Base-by-base conservation (phyloP, 2,888 invertebrate species). In the Palloptera scutellata region DNA sequence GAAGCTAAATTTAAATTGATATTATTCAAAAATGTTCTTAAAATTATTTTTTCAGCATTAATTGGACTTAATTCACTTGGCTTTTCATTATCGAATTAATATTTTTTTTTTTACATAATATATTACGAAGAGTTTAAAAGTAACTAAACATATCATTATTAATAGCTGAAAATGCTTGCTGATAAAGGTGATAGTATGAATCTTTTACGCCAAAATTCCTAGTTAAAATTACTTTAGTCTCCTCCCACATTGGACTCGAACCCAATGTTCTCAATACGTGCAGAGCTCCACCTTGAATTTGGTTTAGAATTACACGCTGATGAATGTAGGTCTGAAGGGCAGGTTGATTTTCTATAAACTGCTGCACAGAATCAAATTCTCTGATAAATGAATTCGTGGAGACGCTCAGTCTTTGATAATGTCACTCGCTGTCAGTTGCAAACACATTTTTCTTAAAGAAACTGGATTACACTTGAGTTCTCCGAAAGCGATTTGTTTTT, bases 281-380 rank as follows among this genome's bases (percentile, higher is more conserved):
- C 45, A 73, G 67, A 15, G 71, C 73, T 64, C 62, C 62, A 62
- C 71, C 75, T 69, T 73, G 74, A 30, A 72, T 66, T 68, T 74
- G 69, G 55, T 72, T 72, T 48, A 73, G 62, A 13, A 73, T 72
- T 54, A 68, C 60, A 63, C 70, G 58, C 48, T 62, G 67, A 68
- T 64, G 20, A 41, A 71, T 60, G 66, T 72, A 72, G 51, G 41
- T 61, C 66, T 59, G 19, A 4, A 30, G 12, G 4, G 52, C 30
- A 30, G 42, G 19, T 40, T 11, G 20, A 41, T 10, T 19, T 20
- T 12, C 15, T 20, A 52, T 19, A 1, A 59, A 9, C 10, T 30
- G 40, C 3, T 58, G 30, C 2, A 59, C 2, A n/a, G 59, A 59
- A 10, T 64, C 64, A 12, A 64, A 55, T 45, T 64, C 64, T 58